A percentile compares a stretch with the other conserved stretches of the same genome.
These are phyloP conservation scores for Oconnorella tubifera DNA, from an alignment of 2,888 invertebrate species.

Conservation along the genomic window DNA sequence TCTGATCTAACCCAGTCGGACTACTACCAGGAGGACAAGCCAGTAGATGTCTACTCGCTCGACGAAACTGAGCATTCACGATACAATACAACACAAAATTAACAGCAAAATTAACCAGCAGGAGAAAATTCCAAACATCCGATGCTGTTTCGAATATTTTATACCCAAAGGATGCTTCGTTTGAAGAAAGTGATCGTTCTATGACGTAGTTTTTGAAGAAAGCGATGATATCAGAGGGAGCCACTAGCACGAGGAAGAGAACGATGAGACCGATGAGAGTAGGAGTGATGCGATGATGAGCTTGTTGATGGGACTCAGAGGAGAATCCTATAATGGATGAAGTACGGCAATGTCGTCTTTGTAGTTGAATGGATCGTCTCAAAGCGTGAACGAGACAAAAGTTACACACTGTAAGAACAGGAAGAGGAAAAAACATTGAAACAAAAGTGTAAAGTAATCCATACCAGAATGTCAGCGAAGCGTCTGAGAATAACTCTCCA, in stretches of 20 bases:
- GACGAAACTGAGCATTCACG: conserved; percentile 73
- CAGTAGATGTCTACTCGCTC: conserved; percentile 58
- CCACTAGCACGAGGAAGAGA: conserved; percentile 50
- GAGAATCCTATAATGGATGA: neutral
- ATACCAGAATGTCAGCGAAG: conserved; percentile 40
- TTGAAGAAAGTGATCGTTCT: neutral
- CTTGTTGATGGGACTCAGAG: conserved; percentile 11
- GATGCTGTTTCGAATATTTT: conserved; percentile 13
- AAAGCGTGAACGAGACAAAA: conserved; percentile 41
- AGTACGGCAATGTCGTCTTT: neutral
- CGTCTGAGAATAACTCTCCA: conserved; percentile 16
- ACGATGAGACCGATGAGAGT: conserved; percentile 52
- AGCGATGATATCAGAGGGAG: conserved; percentile 48
- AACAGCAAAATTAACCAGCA: conserved; percentile 57
- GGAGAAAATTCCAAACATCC: conserved; percentile 47
- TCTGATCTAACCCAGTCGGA: too few relatives aligned
- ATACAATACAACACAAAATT: conserved; percentile 76
- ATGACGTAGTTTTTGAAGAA: conserved; percentile 18
- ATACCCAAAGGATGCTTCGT: neutral
- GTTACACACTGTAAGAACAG: conserved; percentile 48
- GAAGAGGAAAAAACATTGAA: conserved; percentile 48
- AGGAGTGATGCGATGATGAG: conserved; percentile 45
- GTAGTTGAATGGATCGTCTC: neutral
- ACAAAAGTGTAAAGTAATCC: conserved; percentile 45
- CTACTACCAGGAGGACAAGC: conserved; percentile 18